These are phyloP conservation scores for Oncorhynchus mykiss DNA, from an alignment of 2,113 vertebrate species.

Conservation along the genomic window DNA sequence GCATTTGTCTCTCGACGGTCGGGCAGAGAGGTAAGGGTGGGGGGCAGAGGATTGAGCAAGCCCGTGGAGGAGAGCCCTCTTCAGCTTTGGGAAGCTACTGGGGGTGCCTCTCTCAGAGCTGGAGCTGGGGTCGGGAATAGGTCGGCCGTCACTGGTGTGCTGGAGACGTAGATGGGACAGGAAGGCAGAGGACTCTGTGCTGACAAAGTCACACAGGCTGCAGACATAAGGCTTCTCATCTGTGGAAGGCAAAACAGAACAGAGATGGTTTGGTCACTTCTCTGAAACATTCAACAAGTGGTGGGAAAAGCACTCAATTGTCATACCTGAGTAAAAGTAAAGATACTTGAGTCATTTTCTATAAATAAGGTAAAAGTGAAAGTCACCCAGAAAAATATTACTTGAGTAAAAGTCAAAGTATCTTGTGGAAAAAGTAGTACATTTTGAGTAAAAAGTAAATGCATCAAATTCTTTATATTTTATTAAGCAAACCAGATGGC, in stretches of 20 bases:
- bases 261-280: background rate
- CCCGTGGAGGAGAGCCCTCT: conserved; percentile 73
- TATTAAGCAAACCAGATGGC: no score
- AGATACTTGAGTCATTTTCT: no score
- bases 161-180: conserved; percentile 60
- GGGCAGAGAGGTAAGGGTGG: conserved; percentile 40
- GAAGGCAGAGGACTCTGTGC: conserved; percentile 56
- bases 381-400: no score
- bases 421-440: no score
- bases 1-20: conserved; percentile 13
- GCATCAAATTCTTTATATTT: no score
- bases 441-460: no score
- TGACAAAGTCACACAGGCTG: conserved; percentile 73
- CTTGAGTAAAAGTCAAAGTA: no score
- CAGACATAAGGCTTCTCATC: conserved; percentile 79
- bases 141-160: conserved; percentile 52
- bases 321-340: no score
- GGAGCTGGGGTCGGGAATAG: conserved; percentile 31
- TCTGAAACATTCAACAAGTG: background rate
- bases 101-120: conserved; percentile 27
- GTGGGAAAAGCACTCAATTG: no score
- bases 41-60: conserved; percentile 59
- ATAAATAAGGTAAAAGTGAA: no score
- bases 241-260: conserved; percentile 43
- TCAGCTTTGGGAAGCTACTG: conserved; percentile 69